Evolutionary conservation across 23 tunicate genomes (phyloP).

Genomic region (Halocynthia roretzi): DNA sequence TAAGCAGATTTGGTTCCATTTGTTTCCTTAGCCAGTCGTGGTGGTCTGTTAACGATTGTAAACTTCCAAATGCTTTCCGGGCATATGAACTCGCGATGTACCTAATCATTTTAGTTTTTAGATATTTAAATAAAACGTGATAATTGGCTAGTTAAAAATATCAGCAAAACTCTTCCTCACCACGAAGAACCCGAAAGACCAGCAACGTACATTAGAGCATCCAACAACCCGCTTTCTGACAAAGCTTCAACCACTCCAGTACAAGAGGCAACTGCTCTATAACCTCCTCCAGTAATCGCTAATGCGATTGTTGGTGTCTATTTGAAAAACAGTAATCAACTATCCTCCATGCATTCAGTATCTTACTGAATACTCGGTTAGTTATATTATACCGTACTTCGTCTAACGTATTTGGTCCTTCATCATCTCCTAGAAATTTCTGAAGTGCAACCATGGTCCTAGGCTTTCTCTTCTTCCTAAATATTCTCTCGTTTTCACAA

Average conservation of each 20-base stretch:
- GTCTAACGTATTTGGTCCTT: neutral
- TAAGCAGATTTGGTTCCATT: neutral
- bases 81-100: neutral
- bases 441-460: neutral
- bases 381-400: neutral
- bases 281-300: constrained; percentile 37
- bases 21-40: constrained; percentile 16
- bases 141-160: neutral
- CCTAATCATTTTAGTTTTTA: neutral
- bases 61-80: neutral
- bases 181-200: constrained; percentile 41
- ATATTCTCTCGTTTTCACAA: neutral
- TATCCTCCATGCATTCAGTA: neutral
- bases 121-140: neutral
- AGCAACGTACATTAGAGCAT: constrained; percentile 25
- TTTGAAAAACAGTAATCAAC: neutral
- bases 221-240: constrained; percentile 25
- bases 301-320: constrained; percentile 32
- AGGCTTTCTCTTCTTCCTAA: constrained; percentile 1
- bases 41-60: neutral
- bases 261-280: constrained; percentile 24
- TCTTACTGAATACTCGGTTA: neutral
- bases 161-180: neutral
- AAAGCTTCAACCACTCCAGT: constrained; percentile 33
- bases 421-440: neutral